Base-by-base conservation (phyloP, 30 jellyfish, hydroid and myxozoan genomes). In the Aurelia sp. region DNA sequence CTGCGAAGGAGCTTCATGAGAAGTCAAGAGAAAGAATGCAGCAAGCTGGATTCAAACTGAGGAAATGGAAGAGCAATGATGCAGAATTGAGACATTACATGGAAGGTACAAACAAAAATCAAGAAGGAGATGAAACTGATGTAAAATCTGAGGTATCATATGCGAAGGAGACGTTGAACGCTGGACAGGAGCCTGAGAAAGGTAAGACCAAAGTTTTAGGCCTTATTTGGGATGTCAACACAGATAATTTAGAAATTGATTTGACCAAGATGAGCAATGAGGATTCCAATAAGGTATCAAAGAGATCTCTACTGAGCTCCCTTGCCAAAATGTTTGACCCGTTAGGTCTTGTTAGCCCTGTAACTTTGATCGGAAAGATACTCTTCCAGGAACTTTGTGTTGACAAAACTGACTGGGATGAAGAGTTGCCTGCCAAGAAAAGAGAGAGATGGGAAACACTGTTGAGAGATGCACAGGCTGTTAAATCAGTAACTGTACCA, bases 51-150 rank as follows among this genome's bases (percentile, higher is more conserved):
- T 82, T 82, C 51, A 68, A 48, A 2, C 75, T 82, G 35, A 69
- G 92, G n/a, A 82, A 70, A 55, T 82, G 85, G 85, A 67, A 68
- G 27, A 53, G 79, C 5, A 82, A 70, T 57, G 79, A 82, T n/a
- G 27, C 62, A 41, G 30, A 5, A 6, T 24, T 72, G 33, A 72
- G 40, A 12, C 44, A 16, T 24, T 5, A 52, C 8, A 72, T 72
- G 11, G 44, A 18, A 5, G 16, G 4, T 3, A 27, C 33, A 27
- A 27, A 27, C 33, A 27, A 27, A 27, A 27, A 27, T 27, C 70
- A 19, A 5, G 27, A 20, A 48, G 74, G 74, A 31, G 13, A 18
- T 8, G 91, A 81, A 35, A 24, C 20, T 41, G 76, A 24, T 2
- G 12, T 1, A 1, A 53, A 53, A 18, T 53, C 65, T 0, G 65